A percentile compares a stretch with the other conserved stretches of the same genome.
phyloP scores from a whole-genome alignment of 2,113 vertebrate genomes.

The Leptocoma aspasia region DNA sequence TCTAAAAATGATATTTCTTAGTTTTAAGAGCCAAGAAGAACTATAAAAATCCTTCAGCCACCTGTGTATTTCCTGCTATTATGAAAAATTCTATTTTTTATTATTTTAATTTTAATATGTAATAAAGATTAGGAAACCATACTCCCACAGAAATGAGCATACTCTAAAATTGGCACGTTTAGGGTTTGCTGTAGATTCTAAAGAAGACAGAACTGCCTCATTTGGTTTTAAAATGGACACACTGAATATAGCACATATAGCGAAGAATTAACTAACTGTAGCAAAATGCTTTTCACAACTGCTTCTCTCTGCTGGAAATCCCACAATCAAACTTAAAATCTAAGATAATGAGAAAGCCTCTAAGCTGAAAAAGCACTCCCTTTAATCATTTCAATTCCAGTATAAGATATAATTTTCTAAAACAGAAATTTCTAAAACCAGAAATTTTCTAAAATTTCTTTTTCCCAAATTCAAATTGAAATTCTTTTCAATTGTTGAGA shows the following conservation, averaged over 20 bases:
- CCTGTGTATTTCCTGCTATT: background rate
- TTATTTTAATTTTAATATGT: conserved; percentile 68
- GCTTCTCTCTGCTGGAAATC: conserved; percentile 75
- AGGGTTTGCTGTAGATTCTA: conserved; percentile 51
- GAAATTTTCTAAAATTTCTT: background rate
- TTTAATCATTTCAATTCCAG: conserved; percentile 51
- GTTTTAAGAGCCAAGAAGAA: background rate
- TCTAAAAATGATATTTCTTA: background rate
- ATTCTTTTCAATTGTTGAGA: background rate
- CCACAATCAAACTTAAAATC: conserved; percentile 60
- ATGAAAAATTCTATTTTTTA: conserved; percentile 20
- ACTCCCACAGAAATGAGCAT: conserved; percentile 51
- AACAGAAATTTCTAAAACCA: background rate
- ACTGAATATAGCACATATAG: conserved; percentile 73
- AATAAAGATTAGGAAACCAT: conserved; percentile 66
- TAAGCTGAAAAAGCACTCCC: conserved; percentile 49
- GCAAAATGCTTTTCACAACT: conserved; percentile 72
- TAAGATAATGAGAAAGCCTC: conserved; percentile 64
- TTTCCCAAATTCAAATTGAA: background rate
- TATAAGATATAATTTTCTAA: conserved; percentile 23
- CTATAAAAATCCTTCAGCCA: background rate
- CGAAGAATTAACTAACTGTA: conserved; percentile 79
- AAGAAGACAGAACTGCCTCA: conserved; percentile 62
- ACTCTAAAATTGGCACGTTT: conserved; percentile 66
- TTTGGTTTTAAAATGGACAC: conserved; percentile 78